Percentiles rank a stretch among this genome's conserved stretches.
Conservation (phyloP, 2,888 invertebrate species). For the Dryobota labecula region DNA sequence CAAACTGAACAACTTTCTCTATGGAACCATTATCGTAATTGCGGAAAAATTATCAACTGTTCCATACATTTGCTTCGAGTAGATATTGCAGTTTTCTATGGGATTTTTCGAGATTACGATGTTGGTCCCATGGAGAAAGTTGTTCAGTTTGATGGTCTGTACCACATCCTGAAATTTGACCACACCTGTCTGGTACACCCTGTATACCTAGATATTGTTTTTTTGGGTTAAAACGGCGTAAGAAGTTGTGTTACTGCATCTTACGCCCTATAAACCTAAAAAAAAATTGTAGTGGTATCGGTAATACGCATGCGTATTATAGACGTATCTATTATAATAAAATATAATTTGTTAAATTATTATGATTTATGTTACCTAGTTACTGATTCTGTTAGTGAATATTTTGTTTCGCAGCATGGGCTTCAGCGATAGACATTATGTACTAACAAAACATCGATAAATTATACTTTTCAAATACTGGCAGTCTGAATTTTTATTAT, state of each 20-base stretch:
- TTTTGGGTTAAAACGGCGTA: background rate
- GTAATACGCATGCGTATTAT: constrained; percentile 41
- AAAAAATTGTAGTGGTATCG: constrained; percentile 16
- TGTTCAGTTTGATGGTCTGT: too few relatives aligned
- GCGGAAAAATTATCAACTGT: too few relatives aligned
- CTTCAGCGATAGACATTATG: constrained; percentile 71
- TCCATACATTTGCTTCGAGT: too few relatives aligned
- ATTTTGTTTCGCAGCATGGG: constrained; percentile 78
- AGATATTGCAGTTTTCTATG: too few relatives aligned
- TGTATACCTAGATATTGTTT: background rate
- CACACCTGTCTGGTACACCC: too few relatives aligned
- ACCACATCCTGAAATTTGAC: too few relatives aligned
- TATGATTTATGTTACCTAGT: constrained; percentile 32
- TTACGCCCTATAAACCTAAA: background rate
- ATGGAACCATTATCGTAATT: too few relatives aligned
- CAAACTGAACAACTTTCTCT: too few relatives aligned
- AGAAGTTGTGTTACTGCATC: background rate
- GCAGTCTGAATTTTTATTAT: constrained; percentile 46
- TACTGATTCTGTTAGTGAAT: constrained; percentile 53
- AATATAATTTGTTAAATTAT: constrained; percentile 16
- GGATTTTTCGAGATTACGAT: too few relatives aligned
- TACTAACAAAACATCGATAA: constrained; percentile 69
- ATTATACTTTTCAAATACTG: constrained; percentile 52
- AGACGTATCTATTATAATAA: constrained; percentile 18
- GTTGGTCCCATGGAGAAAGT: too few relatives aligned